A percentile compares a stretch with the other conserved stretches of the same genome.
Evolutionary conservation across 2,113 vertebrate species (phyloP).

Genomic region (Mastomys coucha): DNA sequence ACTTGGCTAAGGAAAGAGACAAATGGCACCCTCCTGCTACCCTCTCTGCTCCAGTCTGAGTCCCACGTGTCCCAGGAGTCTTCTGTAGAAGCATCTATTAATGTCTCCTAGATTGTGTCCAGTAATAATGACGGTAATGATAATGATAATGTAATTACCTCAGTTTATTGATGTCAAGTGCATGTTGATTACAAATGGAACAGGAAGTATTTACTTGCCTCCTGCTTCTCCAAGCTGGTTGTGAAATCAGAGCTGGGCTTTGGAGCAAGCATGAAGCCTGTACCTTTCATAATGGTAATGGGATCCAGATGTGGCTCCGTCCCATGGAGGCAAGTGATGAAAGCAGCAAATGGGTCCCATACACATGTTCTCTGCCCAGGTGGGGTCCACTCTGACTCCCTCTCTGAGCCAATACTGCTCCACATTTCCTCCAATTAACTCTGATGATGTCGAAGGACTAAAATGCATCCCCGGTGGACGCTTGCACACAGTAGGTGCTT

Average conservation of each 20-base stretch:
- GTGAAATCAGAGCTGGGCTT: constrained; percentile 81
- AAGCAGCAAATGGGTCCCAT: constrained; percentile 92
- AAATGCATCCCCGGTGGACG: background rate
- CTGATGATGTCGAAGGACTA: constrained; percentile 66
- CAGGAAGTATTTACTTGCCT: constrained; percentile 88
- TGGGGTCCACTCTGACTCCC: constrained; percentile 82
- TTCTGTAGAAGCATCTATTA: constrained; percentile 81
- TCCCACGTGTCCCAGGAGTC: constrained; percentile 63
- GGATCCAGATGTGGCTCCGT: constrained; percentile 92
- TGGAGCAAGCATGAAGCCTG: constrained; percentile 88
- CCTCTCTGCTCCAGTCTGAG: constrained; percentile 7
- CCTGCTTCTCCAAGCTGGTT: constrained; percentile 87
- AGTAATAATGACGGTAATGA: constrained; percentile 84
- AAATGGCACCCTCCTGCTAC: constrained; percentile 33
- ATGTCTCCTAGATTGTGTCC: constrained; percentile 79
- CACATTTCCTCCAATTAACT: constrained; percentile 76
- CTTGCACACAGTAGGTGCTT: constrained; percentile 72
- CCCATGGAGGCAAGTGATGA: constrained; percentile 96
- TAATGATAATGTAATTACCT: constrained; percentile 85
- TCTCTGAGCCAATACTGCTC: constrained; percentile 79
- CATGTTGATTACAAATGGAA: constrained; percentile 88
- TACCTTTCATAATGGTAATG: constrained; percentile 95
- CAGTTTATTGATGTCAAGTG: constrained; percentile 86
- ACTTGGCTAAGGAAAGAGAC: constrained; percentile 46
- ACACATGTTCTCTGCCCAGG: constrained; percentile 90